Percentiles rank a stretch among this genome's conserved stretches.
Evolutionary conservation across 2,797 vertebrate species (phyloP).

Genomic region (Chiroxiphia lanceolata): DNA sequence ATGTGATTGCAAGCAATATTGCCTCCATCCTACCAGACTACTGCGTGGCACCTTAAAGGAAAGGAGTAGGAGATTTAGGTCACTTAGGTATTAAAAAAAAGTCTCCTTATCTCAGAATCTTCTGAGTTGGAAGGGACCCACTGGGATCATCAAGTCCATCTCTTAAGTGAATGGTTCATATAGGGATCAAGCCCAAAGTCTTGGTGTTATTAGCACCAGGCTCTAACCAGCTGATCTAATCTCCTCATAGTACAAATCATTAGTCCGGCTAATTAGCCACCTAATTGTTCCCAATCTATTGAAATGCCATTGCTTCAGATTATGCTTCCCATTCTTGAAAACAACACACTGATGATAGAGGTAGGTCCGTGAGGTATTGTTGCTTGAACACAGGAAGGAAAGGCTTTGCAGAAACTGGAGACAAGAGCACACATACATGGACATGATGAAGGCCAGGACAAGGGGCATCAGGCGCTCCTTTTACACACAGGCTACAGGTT

Average conservation of each 20-base stretch:
- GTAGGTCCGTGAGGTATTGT: accelerated
- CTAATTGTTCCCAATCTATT: not conserved
- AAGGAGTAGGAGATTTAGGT: not conserved
- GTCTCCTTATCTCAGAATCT: not conserved
- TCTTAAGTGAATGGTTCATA: not conserved
- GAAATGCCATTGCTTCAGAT: not conserved
- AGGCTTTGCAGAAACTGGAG: not conserved
- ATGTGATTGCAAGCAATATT: not conserved
- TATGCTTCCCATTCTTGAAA: not conserved
- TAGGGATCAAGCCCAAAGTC: not conserved
- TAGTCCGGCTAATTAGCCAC: not conserved
- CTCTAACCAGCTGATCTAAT: not conserved
- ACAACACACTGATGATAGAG: accelerated
- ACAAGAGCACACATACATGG: not conserved
- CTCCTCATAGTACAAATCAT: not conserved
- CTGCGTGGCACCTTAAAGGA: not conserved
- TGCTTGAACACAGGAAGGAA: not conserved
- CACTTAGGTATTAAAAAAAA: not conserved
- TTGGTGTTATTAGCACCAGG: not conserved
- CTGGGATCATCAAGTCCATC: not conserved
- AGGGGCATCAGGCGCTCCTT: not conserved
- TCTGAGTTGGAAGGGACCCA: not conserved
- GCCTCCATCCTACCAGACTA: not conserved
- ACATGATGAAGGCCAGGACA: not conserved
- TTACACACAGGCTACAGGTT: not conserved